Evolutionary conservation across 2,888 invertebrate species (phyloP), one percentile per base, ranked within the genome.

Genomic region (Drepana falcataria): DNA sequence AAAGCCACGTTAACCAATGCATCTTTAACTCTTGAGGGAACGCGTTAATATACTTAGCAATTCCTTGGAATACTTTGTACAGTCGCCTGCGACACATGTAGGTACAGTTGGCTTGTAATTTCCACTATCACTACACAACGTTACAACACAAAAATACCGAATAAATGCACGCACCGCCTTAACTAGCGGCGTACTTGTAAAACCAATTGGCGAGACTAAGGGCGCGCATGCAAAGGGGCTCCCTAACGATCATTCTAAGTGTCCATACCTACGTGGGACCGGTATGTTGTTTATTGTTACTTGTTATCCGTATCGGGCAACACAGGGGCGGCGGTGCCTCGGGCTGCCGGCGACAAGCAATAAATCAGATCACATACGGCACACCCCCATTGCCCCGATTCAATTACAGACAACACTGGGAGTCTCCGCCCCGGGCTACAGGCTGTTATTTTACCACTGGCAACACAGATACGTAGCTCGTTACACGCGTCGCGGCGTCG

Each of bases 381-480:
- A 53, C 53, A 52, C 63, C 69, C 66, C 67, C 56, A 64, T 65
- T 64, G 61, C 69, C 69, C 66, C 66, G 68, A 72, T 69, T 75
- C 77, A 73, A 77, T 77, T 78, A 76, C 51, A 21, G 51, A 44
- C 44, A 40, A 51, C 51, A 51, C 51, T 21, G 51, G 40, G 34
- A 40, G 34, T 51, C 37, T 40, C 48, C 60, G 69, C 71, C 67
- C 58, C 61, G 47, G 68, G 70, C 66, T 51, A 53, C 54, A 64
- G 68, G 66, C 68, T 71, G 74, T 75, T 77, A 75, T 75, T 75
- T 68, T 71, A 68, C 67, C 71, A 65, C 71, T 72, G 72, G 71
- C 77, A 78, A 77, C 78, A 77, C 66, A 69, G 79, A 76, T 72
- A 72, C 71, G 80, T 79, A 78, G 71, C 81, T 80, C 75, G 81